phyloP scores from a whole-genome alignment of 2,797 vertebrate species.

The Hydrophis major region DNA sequence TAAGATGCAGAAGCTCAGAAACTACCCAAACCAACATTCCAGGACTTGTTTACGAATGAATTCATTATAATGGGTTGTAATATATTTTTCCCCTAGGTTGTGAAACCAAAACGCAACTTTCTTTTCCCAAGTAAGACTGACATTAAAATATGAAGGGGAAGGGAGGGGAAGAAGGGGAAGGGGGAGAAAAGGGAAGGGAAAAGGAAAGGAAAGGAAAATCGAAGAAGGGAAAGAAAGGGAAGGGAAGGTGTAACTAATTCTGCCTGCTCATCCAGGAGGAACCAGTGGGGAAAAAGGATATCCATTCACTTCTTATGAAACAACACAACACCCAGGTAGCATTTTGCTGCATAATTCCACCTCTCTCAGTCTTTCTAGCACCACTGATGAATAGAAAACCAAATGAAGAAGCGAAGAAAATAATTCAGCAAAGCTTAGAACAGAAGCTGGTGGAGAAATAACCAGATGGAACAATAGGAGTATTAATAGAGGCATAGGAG shows the following conservation, averaged over 20 bases:
- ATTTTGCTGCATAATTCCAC: background rate
- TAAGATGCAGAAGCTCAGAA: background rate
- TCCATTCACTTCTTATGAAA: background rate
- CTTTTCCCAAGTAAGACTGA: background rate
- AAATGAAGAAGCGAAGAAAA: background rate
- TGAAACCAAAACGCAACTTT: background rate
- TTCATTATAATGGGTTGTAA: background rate
- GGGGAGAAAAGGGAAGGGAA: accelerated
- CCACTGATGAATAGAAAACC: background rate
- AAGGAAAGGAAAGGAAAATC: too few species aligned
- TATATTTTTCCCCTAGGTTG: background rate
- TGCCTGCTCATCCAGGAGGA: background rate
- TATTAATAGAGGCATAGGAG: background rate
- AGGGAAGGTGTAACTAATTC: background rate
- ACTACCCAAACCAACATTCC: background rate
- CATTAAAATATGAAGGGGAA: background rate
- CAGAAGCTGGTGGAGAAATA: background rate
- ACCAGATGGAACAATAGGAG: background rate
- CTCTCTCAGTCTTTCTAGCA: background rate
- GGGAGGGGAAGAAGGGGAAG: too few species aligned
- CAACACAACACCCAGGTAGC: background rate
- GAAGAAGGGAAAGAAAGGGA: too few species aligned
- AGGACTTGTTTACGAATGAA: too few species aligned
- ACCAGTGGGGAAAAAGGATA: background rate
- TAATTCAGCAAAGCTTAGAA: background rate